Evolutionary conservation across 2,888 invertebrate genomes (phyloP).

Genomic region (Allygus modestus): DNA sequence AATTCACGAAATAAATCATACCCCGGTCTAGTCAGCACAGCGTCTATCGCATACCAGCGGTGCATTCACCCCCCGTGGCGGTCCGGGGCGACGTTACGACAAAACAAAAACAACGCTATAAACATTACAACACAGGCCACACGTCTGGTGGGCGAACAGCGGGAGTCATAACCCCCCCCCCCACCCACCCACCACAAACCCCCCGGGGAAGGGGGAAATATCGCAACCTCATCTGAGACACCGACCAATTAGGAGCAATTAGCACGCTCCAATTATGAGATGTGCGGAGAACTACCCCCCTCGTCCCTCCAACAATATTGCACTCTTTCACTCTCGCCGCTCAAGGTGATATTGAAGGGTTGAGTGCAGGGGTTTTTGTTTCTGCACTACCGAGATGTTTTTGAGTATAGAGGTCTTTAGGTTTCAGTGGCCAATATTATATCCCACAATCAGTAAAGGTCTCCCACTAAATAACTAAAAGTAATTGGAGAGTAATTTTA

Average conservation of each 20-base stretch:
- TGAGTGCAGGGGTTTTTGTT: not conserved
- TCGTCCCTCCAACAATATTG: not conserved
- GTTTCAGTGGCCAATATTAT: too few relatives aligned
- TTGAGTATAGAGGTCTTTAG: too few relatives aligned
- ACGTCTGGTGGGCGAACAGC: not conserved
- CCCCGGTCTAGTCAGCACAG: too few relatives aligned
- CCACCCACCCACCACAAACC: not conserved
- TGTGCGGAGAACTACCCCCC: slow-evolving; percentile 5
- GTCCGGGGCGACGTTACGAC: not conserved
- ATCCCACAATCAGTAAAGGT: too few relatives aligned
- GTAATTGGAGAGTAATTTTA: too few relatives aligned
- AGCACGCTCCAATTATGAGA: slow-evolving; percentile 39
- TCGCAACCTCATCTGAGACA: slow-evolving; percentile 3
- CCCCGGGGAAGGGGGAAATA: not conserved
- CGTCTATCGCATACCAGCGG: not conserved
- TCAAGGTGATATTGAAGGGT: not conserved
- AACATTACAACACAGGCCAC: not conserved
- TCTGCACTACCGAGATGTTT: too few relatives aligned
- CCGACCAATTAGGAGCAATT: slow-evolving; percentile 26
- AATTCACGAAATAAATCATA: too few relatives aligned
- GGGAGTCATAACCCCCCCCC: not conserved
- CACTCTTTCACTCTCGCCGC: not conserved
- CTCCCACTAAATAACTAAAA: too few relatives aligned
- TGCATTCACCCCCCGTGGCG: slow-evolving; percentile 15
- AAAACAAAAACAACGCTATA: slow-evolving; percentile 39